A percentile compares a stretch with the other conserved stretches of the same genome.
Conservation (phyloP, 2,888 invertebrate genomes). For the Epinotia demarniana region DNA sequence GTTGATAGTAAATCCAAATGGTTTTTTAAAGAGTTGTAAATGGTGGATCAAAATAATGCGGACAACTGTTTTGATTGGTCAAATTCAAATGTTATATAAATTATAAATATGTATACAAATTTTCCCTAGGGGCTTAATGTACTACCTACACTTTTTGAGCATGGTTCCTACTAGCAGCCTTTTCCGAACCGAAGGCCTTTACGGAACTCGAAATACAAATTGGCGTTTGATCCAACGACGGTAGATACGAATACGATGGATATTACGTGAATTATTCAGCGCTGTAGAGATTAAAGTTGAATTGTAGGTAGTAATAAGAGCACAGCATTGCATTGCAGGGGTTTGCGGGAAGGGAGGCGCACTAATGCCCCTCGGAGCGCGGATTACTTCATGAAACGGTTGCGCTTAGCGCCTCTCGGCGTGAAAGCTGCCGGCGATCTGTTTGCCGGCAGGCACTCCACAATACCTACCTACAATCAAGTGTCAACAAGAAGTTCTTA, state of each 20-base stretch:
- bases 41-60: too few species aligned
- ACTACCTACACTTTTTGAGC: too few species aligned
- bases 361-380: conserved; percentile 72
- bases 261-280: conserved; percentile 7
- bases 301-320: conserved; percentile 59
- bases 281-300: conserved; percentile 46
- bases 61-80: too few species aligned
- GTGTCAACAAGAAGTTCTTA: conserved; percentile 59
- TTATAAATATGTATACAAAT: too few species aligned
- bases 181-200: too few species aligned
- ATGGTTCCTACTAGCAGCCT: too few species aligned
- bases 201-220: too few species aligned
- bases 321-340: conserved; percentile 62
- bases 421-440: conserved; percentile 74
- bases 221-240: not conserved
- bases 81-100: too few species aligned
- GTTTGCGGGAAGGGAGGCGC: conserved; percentile 53
- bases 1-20: too few species aligned
- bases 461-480: conserved; percentile 58
- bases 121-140: too few species aligned
- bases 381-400: conserved; percentile 78
- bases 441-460: conserved; percentile 66
- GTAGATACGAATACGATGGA: not conserved
- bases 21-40: too few species aligned
- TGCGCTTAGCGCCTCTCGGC: conserved; percentile 71